Evolutionary conservation across 2,888 invertebrate species (phyloP).

Genomic region (Griposia aprilina): DNA sequence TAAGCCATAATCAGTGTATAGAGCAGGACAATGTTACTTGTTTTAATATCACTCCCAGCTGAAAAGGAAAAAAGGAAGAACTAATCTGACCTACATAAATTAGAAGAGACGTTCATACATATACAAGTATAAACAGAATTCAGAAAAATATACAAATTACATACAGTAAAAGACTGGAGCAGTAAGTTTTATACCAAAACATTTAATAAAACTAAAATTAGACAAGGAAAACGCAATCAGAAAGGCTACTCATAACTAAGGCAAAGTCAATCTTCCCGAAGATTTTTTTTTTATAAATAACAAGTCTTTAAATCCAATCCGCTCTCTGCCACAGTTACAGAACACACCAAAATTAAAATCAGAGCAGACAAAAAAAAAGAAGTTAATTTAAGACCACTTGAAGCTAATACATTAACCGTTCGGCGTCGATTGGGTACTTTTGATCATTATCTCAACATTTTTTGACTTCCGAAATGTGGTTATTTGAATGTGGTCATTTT

Average conservation of each 20-base stretch:
- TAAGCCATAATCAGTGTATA: not conserved
- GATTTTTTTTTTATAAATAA: constrained; percentile 15
- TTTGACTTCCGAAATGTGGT: constrained; percentile 67
- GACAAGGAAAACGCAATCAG: not conserved
- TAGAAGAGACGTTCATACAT: not conserved
- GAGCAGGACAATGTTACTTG: not conserved
- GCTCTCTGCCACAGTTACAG: constrained; percentile 4
- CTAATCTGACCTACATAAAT: not conserved
- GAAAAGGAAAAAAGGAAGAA: not conserved
- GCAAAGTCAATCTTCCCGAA: constrained; percentile 3
- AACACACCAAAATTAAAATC: constrained; percentile 45
- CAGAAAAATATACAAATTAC: not conserved
- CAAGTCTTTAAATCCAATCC: not conserved
- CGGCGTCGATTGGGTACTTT: constrained; percentile 61
- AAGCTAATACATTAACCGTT: constrained; percentile 62
- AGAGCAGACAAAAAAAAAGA: constrained; percentile 28
- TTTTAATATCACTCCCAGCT: not conserved
- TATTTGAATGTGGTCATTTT: constrained; percentile 59
- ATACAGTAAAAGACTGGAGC: not conserved
- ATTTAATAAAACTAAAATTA: not conserved
- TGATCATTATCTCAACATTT: constrained; percentile 68
- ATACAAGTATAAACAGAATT: not conserved
- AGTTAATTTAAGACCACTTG: constrained; percentile 63
- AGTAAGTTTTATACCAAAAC: not conserved
- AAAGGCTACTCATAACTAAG: not conserved